Base-by-base conservation (phyloP, 2,797 vertebrate genomes). In the Gastrophryne carolinensis region DNA sequence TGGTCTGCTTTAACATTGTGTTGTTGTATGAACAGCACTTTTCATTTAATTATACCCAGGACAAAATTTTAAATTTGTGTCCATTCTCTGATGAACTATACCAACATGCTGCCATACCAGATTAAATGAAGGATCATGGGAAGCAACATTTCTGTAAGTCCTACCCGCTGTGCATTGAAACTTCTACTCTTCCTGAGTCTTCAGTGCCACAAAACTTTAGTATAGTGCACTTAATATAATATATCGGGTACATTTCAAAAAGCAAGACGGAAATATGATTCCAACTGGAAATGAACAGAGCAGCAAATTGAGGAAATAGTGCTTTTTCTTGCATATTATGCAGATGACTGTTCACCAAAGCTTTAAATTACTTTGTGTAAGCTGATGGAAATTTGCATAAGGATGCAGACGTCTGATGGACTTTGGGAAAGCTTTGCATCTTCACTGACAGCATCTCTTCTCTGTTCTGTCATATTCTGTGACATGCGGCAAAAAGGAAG, bases 281-380 rank as follows among this genome's bases (percentile, higher is more conserved):
- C 13, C 50, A 41, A 57, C 35, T 58, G 12, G 50, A 72, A 65
- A 24, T 34, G 24, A 72, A 60, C 52, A 50, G 9, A 50, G 11
- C 27, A n/a, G 26, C 64, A 26, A 44, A 78, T 37, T 52, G 53
- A 52, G 68, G 60, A 72, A 56, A 58, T 27, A 56, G 26, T 66
- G 50, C 41, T 58, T 29, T 30, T 30, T 63, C 49, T 50, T 66
- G 44, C 53, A 27, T 65, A 66, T 50, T 72, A 66, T 56, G 44
- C 44, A 71, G 67, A 66, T 68, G 66, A 63, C 68, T 72, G 75
- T 72, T 78, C 75, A 78, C 52, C 34, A 78, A 78, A 78, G 68
- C 75, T 78, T 78, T 78, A 78, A 78, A 78, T 78, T 78, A 78
- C 75, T 78, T 72, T 60, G 60, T 78, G 75, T 78, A 78, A 78